Base-by-base conservation (phyloP, 2,113 vertebrate genomes). In the Chloroceryle aenea region DNA sequence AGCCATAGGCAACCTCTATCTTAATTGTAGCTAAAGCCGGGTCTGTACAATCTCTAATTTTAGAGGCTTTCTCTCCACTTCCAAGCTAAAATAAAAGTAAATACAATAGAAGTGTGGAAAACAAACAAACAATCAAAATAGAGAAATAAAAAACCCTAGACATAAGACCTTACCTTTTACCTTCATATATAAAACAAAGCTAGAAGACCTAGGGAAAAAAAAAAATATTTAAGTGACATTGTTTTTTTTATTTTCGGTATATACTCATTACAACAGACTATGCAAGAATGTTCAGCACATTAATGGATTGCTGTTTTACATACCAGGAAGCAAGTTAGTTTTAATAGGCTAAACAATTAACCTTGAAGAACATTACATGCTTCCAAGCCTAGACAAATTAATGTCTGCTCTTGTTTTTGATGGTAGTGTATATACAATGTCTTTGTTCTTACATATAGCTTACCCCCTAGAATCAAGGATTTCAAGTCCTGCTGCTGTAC, bases 301-400 rank as follows among this genome's bases (percentile, higher is more conserved):
- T 76, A 82, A 59, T 12, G 21, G 13, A 38, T 18, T 64, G 47
- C 9, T 20, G 2, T 26, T 71, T 79, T 84, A 77, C 71, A 91
- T 88, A 84, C 38, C 55, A 94, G 29, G 22, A 67, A 80, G 47
- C 3, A 71, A 67, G 47, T 72, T 66, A 83, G 13, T 81, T 94
- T 88, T 93, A 90, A 78, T 50, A 75, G 59, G 52, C n/a, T 86
- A 86, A 93, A 56, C 45, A 90, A 93, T 96, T 96, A 90, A 93
- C 55, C 72, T 90, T 83, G 63, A 71, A 85, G 50, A 90, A 71
- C 2, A 58, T 30, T 58, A 87, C 75, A 71, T 78, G 48, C 74
- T 75, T 90, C 79, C 47, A 50, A 95, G 61, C 18, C 19, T 66
- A 75, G 30, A 22, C 3, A 78, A 81, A 89, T 80, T 83, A 63